phyloP scores from a whole-genome alignment of 2,888 invertebrate species.

The Brenthis ino region DNA sequence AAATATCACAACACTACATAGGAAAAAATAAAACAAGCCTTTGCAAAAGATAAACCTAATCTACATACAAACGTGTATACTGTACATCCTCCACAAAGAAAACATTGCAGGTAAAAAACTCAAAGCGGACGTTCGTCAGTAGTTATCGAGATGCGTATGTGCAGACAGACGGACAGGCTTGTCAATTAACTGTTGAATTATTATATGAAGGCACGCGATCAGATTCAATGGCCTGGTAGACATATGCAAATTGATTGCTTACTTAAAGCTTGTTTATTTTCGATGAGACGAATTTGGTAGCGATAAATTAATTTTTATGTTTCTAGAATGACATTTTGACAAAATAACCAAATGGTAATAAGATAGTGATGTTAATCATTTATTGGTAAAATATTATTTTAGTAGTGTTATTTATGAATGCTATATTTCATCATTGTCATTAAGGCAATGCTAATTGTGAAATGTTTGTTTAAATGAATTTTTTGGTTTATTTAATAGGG shows the following conservation, averaged over 20 bases:
- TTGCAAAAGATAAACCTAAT: constrained; percentile 7
- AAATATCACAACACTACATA: not conserved
- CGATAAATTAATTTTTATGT: constrained; percentile 8
- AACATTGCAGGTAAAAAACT: constrained; percentile 31
- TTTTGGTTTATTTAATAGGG: too few relatives aligned
- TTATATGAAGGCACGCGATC: constrained; percentile 52
- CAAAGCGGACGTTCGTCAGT: constrained; percentile 33
- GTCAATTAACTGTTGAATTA: constrained; percentile 63
- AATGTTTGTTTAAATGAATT: too few relatives aligned
- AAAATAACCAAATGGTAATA: not conserved
- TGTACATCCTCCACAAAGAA: constrained; percentile 29
- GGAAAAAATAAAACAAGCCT: not conserved
- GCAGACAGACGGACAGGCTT: constrained; percentile 47
- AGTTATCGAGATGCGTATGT: constrained; percentile 33
- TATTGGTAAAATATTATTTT: too few relatives aligned
- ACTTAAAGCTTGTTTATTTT: constrained; percentile 29
- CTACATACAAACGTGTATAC: constrained; percentile 20
- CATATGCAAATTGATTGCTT: constrained; percentile 43
- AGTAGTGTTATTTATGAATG: too few relatives aligned
- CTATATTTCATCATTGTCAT: too few relatives aligned
- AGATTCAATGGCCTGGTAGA: constrained; percentile 46
- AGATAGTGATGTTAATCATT: too few relatives aligned
- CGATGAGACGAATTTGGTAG: constrained; percentile 10
- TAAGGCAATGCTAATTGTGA: too few relatives aligned
- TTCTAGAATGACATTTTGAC: not conserved